phyloP scores from a whole-genome alignment of 2,888 invertebrate genomes.

The Patella caerulea region DNA sequence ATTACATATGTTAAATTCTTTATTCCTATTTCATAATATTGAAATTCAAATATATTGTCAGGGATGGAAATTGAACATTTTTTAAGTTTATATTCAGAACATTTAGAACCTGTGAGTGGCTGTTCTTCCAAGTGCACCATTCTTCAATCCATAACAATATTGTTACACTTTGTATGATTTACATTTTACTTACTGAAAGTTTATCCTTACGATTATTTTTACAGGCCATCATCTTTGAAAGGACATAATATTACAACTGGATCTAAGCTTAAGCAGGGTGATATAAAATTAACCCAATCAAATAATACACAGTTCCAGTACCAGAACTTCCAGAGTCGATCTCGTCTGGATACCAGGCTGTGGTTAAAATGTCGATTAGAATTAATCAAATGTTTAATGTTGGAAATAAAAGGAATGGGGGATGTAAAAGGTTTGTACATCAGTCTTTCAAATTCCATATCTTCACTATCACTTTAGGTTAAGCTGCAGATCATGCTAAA shows the following conservation, averaged over 20 bases:
- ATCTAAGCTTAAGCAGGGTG: constrained; percentile 31
- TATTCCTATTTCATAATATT: no score
- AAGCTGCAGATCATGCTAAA: no score
- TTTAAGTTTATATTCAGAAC: no score
- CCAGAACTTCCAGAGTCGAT: constrained; percentile 68
- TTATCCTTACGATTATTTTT: constrained; percentile 5
- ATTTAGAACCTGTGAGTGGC: no score
- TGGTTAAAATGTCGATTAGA: constrained; percentile 66
- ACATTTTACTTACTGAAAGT: no score
- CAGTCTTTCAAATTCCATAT: not conserved
- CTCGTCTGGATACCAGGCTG: constrained; percentile 64
- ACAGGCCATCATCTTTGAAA: constrained; percentile 61
- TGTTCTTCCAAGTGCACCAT: no score
- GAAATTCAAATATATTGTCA: no score
- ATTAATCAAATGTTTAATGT: constrained; percentile 60
- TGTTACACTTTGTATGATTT: no score
- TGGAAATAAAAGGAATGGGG: constrained; percentile 67
- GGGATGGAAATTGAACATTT: no score
- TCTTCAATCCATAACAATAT: no score
- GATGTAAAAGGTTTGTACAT: constrained; percentile 63
- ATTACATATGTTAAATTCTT: no score
- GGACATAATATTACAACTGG: constrained; percentile 28
- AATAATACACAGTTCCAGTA: constrained; percentile 64
- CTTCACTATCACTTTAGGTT: no score
- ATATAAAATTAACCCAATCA: constrained; percentile 54